Base-by-base conservation (phyloP, 2,113 vertebrate genomes). In the Motacilla tschutschensis region DNA sequence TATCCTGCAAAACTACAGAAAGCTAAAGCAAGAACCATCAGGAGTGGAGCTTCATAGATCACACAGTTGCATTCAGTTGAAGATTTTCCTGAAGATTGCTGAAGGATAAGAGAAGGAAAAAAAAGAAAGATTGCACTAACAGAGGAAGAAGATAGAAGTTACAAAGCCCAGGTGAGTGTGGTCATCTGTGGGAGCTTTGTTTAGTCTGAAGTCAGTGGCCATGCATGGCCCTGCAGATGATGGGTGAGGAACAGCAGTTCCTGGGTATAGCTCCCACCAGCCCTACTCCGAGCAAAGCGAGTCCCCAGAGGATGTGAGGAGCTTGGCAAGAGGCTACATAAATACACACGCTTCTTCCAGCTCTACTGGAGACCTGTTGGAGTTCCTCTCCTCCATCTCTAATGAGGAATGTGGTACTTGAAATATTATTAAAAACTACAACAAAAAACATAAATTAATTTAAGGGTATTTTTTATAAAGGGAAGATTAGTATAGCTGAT, bases 131-230 rank as follows among this genome's bases (percentile, higher is more conserved):
- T 41, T 22, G 40, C 14, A 28, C 3, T 54, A 54, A 55, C 4
- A 62, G 26, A 69, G 25, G 54, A 8, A 81, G 21, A 58, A 72
- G 47, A 69, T 0, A 40, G 17, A 71, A 64, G 46, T 48, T n/a
- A 74, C 4, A 24, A 83, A 80, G 48, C 28, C 18, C 29, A 69
- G 24, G 17, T 77, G 43, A 79, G 22, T 14, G 24, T 26, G 19
- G 28, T 36, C 20, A 40, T 28, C 15, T 29, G 25, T 21, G 41
- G 33, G 21, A 70, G 48, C 63, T 80, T 20, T 65, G 47, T 87
- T 91, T 72, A 89, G 73, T 89, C 88, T 93, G 19, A 67, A 89
- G 46, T 29, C 73, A 75, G 36, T 18, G 50, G 73, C 73, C 60
- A 77, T 48, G 31, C 41, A 41, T 0, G 0, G 3, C 19, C 14